Evolutionary conservation across 1,140 invertebrate genomes (phyloP), one percentile per base, ranked within the genome.

Genomic region (Coptotermes formosanus): DNA sequence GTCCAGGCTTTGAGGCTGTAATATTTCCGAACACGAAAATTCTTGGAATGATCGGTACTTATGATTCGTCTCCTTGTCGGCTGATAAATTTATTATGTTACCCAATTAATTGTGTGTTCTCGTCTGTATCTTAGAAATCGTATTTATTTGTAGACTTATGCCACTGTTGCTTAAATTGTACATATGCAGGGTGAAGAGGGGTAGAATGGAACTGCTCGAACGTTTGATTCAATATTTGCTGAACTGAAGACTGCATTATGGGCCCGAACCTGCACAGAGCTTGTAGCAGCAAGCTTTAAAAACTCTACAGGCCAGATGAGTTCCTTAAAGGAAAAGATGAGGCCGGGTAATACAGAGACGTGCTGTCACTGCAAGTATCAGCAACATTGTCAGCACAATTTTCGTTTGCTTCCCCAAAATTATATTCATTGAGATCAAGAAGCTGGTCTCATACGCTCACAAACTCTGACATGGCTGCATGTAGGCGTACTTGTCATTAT

Each of bases 151-250:
- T 21, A 12, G 16, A 55, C 52, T 2, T 55, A 55, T 19, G 52
- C 52, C 52, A 21, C 52, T 55, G 52, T 55, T 55, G 52, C 19
- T 55, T 55, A 30, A 75, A n/a, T 64, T 8, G 25, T 30, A 30
- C 2, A 6, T 30, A 30, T 25, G 64, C 64, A 30, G 25, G 64
- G 14, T 30, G n/a, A 30, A n/a, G 64, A 75, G 25, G 64, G n/a
- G n/a, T 16, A 30, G 64, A 75, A 75, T 75, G 64, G 64, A 30
- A 30, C 14, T 75, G 64, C 64, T 30, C 25, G n/a, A 30, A 75
- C 64, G 64, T 75, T 75, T 30, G 64, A 75, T 75, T 75, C 64
- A 75, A 75, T 75, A 75, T 75, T 75, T 75, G 64, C 64, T 30
- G 64, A 75, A 30, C n/a, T 75, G 25, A 75, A 75, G 64, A 30